Evolutionary conservation across 2,888 invertebrate species (phyloP).

Genomic region (Agrotis ipsilon): DNA sequence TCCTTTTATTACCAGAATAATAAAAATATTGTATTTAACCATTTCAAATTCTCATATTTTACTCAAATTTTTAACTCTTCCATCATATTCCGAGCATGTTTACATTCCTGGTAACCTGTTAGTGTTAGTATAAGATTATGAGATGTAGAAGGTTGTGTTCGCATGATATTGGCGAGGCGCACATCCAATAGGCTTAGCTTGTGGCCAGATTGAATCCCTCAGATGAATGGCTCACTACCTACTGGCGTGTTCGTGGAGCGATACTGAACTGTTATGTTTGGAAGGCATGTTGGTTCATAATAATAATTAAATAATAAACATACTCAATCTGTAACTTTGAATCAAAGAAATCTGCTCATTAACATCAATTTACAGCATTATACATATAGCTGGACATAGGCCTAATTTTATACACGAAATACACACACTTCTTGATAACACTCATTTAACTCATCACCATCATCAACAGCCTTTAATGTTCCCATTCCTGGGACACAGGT

Average conservation of each 20-base stretch:
- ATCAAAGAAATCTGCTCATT: not conserved
- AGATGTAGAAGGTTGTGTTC: slow-evolving; percentile 2
- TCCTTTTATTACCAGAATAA: not conserved
- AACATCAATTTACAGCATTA: not conserved
- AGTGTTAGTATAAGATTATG: not conserved
- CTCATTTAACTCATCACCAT: no score
- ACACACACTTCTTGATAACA: no score
- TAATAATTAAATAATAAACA: not conserved
- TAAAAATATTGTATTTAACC: no score
- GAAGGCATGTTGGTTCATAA: slow-evolving; percentile 1
- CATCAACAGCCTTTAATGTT: no score
- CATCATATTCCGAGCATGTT: slow-evolving; percentile 5
- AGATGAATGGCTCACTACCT: slow-evolving; percentile 46
- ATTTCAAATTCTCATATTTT: not conserved
- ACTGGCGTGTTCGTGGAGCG: slow-evolving; percentile 13
- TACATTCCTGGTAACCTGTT: not conserved
- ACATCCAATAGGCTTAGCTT: slow-evolving; percentile 59
- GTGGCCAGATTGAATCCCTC: slow-evolving; percentile 58
- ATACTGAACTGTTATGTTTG: not conserved
- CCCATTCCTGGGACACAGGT: no score
- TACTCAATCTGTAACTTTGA: not conserved
- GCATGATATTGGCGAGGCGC: slow-evolving; percentile 39
- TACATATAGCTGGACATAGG: no score
- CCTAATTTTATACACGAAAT: no score
- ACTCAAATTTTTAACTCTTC: not conserved